Percentiles rank a stretch among this genome's conserved stretches.
These are phyloP conservation scores for Nannospalax galili DNA, from an alignment of 2,113 vertebrate species.

Conservation along the genomic window DNA sequence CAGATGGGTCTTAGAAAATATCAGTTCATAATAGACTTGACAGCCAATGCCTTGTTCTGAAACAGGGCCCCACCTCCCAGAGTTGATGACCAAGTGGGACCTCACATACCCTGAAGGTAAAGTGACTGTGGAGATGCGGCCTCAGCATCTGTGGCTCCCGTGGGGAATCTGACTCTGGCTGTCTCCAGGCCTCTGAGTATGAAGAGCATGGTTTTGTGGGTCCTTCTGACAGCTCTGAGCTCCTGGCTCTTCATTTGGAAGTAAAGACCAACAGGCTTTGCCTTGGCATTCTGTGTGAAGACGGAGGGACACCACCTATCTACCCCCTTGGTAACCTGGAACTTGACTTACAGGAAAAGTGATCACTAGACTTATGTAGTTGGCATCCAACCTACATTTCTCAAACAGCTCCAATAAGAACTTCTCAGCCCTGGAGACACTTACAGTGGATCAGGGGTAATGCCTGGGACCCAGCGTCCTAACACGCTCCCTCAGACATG, in stretches of 20 bases:
- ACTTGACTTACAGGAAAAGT: not conserved
- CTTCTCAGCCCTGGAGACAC: too few relatives aligned
- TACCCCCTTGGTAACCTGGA: not conserved
- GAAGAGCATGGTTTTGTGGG: not conserved
- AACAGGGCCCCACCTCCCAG: not conserved
- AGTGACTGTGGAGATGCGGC: not conserved
- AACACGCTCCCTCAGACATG: too few relatives aligned
- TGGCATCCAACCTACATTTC: not conserved
- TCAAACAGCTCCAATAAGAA: not conserved
- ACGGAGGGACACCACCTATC: not conserved
- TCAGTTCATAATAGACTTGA: not conserved
- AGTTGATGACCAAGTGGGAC: not conserved
- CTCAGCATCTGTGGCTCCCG: accelerated
- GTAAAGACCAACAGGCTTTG: not conserved
- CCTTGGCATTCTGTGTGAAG: not conserved
- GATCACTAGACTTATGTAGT: accelerated
- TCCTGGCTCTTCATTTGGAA: not conserved
- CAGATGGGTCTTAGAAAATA: not conserved
- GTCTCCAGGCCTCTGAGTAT: not conserved
- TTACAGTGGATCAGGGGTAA: accelerated
- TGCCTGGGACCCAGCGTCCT: not conserved
- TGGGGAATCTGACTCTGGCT: accelerated
- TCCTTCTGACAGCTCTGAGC: not conserved
- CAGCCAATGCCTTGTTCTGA: not conserved
- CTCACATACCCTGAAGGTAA: not conserved